A percentile compares a stretch with the other conserved stretches of the same genome.
phyloP scores from a whole-genome alignment of 2,113 vertebrate species.

The Smithornis capensis region DNA sequence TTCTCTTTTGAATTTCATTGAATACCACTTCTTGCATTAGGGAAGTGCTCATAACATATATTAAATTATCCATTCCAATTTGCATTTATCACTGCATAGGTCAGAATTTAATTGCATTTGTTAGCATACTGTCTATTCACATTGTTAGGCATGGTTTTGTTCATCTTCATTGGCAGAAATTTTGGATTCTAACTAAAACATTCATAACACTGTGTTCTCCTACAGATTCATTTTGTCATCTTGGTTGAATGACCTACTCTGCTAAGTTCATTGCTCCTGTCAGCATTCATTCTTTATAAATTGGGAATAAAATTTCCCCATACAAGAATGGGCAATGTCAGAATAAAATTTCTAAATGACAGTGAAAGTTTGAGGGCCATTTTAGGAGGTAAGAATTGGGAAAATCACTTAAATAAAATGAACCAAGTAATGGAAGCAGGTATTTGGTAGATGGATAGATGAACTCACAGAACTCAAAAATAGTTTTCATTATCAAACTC shows the following conservation, averaged over 20 bases:
- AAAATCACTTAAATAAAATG: background rate
- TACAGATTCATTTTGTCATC: background rate
- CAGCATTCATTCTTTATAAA: background rate
- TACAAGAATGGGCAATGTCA: background rate
- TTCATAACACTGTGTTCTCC: background rate
- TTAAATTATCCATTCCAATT: background rate
- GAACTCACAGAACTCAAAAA: background rate
- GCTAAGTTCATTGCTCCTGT: background rate
- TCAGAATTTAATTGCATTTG: background rate
- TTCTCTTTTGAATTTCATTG: background rate
- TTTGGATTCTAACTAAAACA: background rate
- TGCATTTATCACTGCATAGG: background rate
- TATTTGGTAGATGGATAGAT: background rate
- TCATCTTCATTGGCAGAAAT: background rate
- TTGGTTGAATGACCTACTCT: background rate
- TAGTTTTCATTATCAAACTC: background rate
- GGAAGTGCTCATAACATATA: background rate
- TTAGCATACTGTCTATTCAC: background rate
- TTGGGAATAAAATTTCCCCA: background rate
- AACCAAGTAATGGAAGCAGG: background rate
- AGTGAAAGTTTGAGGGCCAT: background rate
- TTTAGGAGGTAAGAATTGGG: background rate
- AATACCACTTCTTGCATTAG: background rate
- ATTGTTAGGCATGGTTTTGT: background rate
- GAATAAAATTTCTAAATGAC: background rate